Evolutionary conservation across 2,888 invertebrate genomes (phyloP).

Genomic region (Anaspis maculata): DNA sequence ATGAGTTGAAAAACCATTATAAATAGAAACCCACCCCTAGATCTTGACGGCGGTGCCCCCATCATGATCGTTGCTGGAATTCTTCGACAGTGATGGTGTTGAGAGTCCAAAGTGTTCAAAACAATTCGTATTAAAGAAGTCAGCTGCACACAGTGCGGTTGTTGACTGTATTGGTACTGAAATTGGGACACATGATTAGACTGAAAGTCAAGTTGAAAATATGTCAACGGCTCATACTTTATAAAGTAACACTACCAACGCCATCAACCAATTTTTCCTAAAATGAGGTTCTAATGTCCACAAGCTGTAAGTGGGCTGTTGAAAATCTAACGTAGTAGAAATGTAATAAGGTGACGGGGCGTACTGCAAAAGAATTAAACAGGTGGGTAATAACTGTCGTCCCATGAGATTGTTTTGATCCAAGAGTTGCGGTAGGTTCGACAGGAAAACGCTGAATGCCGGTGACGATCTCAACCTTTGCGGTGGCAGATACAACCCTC

Average conservation of each 20-base stretch:
- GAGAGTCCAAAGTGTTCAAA: constrained; percentile 83
- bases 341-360: constrained; percentile 67
- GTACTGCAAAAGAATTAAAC: constrained; percentile 72
- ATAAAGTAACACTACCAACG: constrained; percentile 86
- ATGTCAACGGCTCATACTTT: no score
- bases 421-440: constrained; percentile 86
- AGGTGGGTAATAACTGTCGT: constrained; percentile 76
- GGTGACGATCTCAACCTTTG: constrained; percentile 80
- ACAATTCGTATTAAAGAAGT: constrained; percentile 81
- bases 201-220: no score
- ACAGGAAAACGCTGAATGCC: constrained; percentile 92
- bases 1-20: constrained; percentile 15
- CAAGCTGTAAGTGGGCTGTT: constrained; percentile 72
- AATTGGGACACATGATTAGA: constrained; percentile 16
- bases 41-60: constrained; percentile 58
- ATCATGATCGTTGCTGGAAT: constrained; percentile 73
- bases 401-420: constrained; percentile 96
- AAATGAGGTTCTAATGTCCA: constrained; percentile 83
- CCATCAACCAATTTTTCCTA: constrained; percentile 86
- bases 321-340: constrained; percentile 46
- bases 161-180: constrained; percentile 69
- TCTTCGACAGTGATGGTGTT: constrained; percentile 83
- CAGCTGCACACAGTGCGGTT: constrained; percentile 60
- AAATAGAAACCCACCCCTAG: constrained; percentile 48
- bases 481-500: constrained; percentile 85